phyloP scores from a whole-genome alignment of 2,113 vertebrate genomes.

The Rallus limicola region DNA sequence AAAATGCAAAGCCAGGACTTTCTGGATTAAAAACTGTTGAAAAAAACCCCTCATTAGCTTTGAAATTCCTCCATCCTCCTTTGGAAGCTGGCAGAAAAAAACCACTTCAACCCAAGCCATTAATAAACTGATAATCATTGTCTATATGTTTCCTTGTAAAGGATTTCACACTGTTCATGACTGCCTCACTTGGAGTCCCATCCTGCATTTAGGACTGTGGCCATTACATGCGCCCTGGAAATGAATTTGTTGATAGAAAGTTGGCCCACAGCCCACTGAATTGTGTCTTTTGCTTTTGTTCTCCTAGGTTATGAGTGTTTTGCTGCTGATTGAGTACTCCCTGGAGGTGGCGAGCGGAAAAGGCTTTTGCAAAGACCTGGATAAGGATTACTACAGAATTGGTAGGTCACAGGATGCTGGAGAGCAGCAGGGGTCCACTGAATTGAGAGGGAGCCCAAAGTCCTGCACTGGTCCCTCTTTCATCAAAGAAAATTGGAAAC shows the following conservation, averaged over 20 bases:
- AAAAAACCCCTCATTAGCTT: neutral
- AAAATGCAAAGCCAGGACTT: neutral
- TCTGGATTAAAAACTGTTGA: neutral
- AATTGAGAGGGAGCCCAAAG: neutral
- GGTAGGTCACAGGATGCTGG: constrained; percentile 60
- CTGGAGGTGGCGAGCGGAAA: constrained; percentile 71
- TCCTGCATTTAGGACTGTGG: neutral
- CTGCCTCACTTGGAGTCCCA: neutral
- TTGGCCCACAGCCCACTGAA: neutral
- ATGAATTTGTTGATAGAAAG: neutral
- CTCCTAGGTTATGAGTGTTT: constrained; percentile 67
- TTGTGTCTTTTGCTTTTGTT: neutral
- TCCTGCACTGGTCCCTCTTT: neutral
- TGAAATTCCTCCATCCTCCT: neutral
- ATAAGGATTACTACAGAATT: constrained; percentile 58
- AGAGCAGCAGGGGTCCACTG: neutral
- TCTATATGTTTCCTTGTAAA: neutral
- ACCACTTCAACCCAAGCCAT: neutral
- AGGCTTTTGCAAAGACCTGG: constrained; percentile 60
- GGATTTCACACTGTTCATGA: neutral
- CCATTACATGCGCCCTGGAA: neutral
- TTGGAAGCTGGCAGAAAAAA: neutral
- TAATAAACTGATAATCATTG: neutral
- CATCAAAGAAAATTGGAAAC: neutral
- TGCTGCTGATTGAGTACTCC: constrained; percentile 75